Base-by-base conservation (phyloP, 2,797 vertebrate species). In the Fistularia tabacaria region DNA sequence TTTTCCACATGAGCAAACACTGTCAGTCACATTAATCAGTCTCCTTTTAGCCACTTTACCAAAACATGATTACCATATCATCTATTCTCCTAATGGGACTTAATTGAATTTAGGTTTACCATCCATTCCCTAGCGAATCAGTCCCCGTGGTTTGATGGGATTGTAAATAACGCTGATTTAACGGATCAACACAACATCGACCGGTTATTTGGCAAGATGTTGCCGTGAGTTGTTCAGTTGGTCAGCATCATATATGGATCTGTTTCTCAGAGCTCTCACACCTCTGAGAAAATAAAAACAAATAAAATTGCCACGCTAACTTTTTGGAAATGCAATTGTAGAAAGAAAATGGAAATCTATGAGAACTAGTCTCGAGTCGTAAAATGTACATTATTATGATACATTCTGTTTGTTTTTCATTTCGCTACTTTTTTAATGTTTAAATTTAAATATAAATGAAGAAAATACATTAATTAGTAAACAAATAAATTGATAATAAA, bases 61-160 rank as follows among this genome's bases (percentile, higher is more conserved):
- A 73, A 76, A 77, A 82, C 74, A 71, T 64, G 70, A 85, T 82
- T 72, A 77, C 73, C 64, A 66, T 51, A 6, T 71, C 72, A 80
- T 82, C 76, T 56, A 77, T 87, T 87, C 59, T 79, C 76, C 54
- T 64, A 73, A 83, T 65, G 64, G 66, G 69, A 83, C 84, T 76
- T 83, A 85, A 90, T 83, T 84, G 70, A 81, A 87, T 88, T 84
- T 73, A 67, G 69, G 79, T 84, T 77, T 55, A 71, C 78, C 76
- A 79, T 87, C 77, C 85, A 73, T 87, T 85, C 73, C 76, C 69
- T 49, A 46, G 77, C 76, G 86, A 89, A 91, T 91, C 87, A 87
- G 79, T 86, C 75, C 71, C 62, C 51, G 46, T 73, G 66, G 71
- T 88, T 84, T 86, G 87, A 87, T 82, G 81, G 66, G 74, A 51